These are phyloP conservation scores for Asbolus verrucosus DNA, from an alignment of 1,140 invertebrate species.

Conservation along the genomic window DNA sequence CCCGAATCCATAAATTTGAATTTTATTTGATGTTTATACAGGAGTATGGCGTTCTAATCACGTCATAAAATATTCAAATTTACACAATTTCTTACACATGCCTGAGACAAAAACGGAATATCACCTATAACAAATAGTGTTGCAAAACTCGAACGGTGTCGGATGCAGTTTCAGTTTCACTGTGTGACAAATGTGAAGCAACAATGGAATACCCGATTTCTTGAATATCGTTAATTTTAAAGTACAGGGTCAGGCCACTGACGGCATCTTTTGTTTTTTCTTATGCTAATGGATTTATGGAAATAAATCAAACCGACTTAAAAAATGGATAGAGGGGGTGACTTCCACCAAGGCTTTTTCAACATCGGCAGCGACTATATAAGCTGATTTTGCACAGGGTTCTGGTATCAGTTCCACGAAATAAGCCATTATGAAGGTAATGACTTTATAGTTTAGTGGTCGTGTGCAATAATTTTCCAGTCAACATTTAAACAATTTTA, in stretches of 20 bases:
- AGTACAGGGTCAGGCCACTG: constrained; percentile 32
- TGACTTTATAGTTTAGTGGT: neutral
- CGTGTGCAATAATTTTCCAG: constrained; percentile 27
- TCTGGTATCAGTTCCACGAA: constrained; percentile 28
- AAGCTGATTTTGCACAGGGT: constrained; percentile 13
- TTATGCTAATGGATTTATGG: constrained; percentile 36
- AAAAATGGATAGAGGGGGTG: constrained; percentile 17
- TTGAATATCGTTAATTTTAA: constrained; percentile 17
- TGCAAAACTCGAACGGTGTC: constrained; percentile 15
- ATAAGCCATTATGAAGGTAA: constrained; percentile 32
- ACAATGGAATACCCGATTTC: constrained; percentile 34
- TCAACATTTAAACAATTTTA: constrained; percentile 10
- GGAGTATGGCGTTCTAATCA: no score
- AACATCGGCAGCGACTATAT: constrained; percentile 12
- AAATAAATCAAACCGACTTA: constrained; percentile 14
- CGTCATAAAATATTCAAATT: no score
- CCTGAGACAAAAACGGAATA: neutral
- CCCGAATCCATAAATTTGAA: no score
- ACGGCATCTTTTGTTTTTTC: constrained; percentile 32
- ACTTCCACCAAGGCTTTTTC: constrained; percentile 28
- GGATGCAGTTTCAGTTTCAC: constrained; percentile 24
- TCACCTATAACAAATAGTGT: constrained; percentile 15
- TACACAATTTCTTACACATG: no score
- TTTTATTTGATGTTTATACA: no score
- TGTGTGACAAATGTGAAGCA: constrained; percentile 27